phyloP scores from a whole-genome alignment of 1,140 invertebrate genomes.

The Glomeris maerens region DNA sequence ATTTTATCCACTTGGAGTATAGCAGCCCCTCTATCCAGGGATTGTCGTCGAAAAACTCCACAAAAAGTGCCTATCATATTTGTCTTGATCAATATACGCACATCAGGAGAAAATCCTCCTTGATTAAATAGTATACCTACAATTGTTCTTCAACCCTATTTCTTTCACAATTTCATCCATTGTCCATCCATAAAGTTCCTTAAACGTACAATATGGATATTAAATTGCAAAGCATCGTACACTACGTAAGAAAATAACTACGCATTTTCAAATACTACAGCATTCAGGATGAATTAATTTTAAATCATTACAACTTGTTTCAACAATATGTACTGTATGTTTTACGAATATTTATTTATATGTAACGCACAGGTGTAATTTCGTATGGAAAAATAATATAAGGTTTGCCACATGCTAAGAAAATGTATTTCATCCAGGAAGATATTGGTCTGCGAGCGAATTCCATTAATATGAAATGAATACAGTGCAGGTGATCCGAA shows the following conservation, averaged over 20 bases:
- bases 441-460: too few species aligned
- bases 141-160: conserved; percentile 95
- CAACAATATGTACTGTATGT: too few species aligned
- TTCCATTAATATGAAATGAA: too few species aligned
- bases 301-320: too few species aligned
- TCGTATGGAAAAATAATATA: too few species aligned
- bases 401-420: too few species aligned
- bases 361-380: too few species aligned
- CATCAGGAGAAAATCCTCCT: too few species aligned
- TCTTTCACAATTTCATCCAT: conserved; percentile 96
- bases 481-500: too few species aligned
- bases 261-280: background rate
- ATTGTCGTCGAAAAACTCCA: conserved; percentile 91
- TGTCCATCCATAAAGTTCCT: conserved; percentile 96
- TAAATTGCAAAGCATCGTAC: conserved; percentile 11
- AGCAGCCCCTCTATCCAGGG: conserved; percentile 82
- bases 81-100: background rate
- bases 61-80: conserved; percentile 62
- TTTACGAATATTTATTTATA: too few species aligned
- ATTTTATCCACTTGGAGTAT: conserved; percentile 78
- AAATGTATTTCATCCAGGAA: too few species aligned
- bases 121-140: conserved; percentile 35
- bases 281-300: too few species aligned
- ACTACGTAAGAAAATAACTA: background rate
- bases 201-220: conserved; percentile 13